Base-by-base conservation (phyloP, 1,140 invertebrate species). In the Hycleus phaleratus region DNA sequence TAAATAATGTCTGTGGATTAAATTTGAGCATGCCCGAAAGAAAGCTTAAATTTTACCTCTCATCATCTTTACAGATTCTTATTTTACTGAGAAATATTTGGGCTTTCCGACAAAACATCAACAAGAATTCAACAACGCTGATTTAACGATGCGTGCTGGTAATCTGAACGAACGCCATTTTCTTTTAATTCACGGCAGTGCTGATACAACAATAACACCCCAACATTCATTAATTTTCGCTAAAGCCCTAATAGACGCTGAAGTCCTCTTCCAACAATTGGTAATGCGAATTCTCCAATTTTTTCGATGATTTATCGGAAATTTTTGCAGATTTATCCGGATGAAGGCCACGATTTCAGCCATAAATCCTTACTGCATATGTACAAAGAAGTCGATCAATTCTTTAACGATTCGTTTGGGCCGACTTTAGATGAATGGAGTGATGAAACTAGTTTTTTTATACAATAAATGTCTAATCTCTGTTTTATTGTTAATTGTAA, bases 191-290 rank as follows among this genome's bases (percentile, higher is more conserved):
- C 90, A 91, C 64, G 89, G 89, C 5, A 88, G 87, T 1, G 86
- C 86, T 3, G 90, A 93, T 69, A 82, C 88, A 46, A 75, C 82
- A 58, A 86, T 91, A n/a, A 91, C 91, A 69, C 84, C 89, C 63
- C 88, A 90, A 68, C 90, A 95, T 70, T 85, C 88, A 2, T 82
- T 92, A 64, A 82, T 89, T 69, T 77, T 93, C n/a, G 85, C 88
- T 5, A 82, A 84, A 58, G 82, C 87, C 1, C 75, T 95, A 9
- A 82, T 87, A 3, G 78, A 84, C 52, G 82, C 85, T 61, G 82
- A 83, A 47, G 82, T 92, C 4, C 77, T 89, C 45, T 93, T 90
- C 72, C 80, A 83, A 59, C 85, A 90, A 66, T 84, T 91, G 80
- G 89, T 91, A 75, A 73, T 18, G 67, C 66, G 25, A 58, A 44